Evolutionary conservation across 2,888 invertebrate species (phyloP), one percentile per base, ranked within the genome.

Genomic region (Macaria liturata): DNA sequence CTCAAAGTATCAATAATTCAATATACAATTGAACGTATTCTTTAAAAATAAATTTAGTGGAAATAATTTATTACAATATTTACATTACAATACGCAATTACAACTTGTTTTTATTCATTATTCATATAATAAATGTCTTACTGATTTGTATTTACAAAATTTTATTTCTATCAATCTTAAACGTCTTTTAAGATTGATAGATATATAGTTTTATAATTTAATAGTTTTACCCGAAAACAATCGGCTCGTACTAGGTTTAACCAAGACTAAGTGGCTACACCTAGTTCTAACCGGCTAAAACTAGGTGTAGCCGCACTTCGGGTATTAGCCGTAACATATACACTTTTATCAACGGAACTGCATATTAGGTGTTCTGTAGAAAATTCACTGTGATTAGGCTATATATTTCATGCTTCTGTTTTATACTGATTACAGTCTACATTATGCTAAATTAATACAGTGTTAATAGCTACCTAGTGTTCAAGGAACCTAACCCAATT

Each of bases 11-110:
- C n/a, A n/a, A n/a, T n/a, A n/a, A n/a, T n/a, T n/a, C n/a, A n/a
- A n/a, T n/a, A n/a, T n/a, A n/a, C n/a, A n/a, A n/a, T n/a, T n/a
- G n/a, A n/a, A 86, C 80, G 65, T 76, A 80, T 75, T 75, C 77
- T 82, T 84, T 84, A 74, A 84, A 87, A 88, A 86, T 86, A 85
- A 82, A 65, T 34, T 84, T 79, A 83, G 70, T 83, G 83, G 83
- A 88, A 87, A 83, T 76, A 71, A 84, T 78, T 76, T 72, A 66
- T 69, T 74, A 75, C 72, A 71, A 75, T 85, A 86, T 88, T 76
- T 87, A 91, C 88, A 88, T 84, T 85, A 86, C 84, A 86, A 84
- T 83, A 86, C 79, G 86, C 87, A 90, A 88, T 84, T 87, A 86
- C 84, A 86, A 84, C 83, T 85, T 74, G 67, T 84, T 86, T 87